Base-by-base conservation (phyloP, 2,113 vertebrate species). In the Oryzias javanicus region DNA sequence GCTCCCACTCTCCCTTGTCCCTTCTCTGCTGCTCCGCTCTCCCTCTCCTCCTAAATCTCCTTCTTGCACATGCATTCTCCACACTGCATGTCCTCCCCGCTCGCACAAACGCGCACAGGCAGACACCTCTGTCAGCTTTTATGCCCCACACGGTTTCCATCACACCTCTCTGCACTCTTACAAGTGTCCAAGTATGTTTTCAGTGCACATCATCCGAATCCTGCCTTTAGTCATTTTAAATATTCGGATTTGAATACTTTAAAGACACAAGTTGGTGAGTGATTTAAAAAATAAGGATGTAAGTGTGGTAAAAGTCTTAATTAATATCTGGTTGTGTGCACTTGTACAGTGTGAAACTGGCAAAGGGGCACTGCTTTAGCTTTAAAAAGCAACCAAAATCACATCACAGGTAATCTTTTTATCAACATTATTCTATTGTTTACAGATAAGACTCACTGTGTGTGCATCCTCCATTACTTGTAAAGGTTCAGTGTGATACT, bases 311-410 rank as follows among this genome's bases (percentile, higher is more conserved):
- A 3, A 41, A 64, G 72, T 22, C 10, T 3, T 3, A 35, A 35
- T 12, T 3, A n/a, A 70, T 25, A 68, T 66, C n/a, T 47, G 60
- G 22, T 42, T 55, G 57, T 47, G 35, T 4, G 49, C 61, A 50
- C 47, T 19, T 72, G 29, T 74, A 53, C 18, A 17, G 53, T 22
- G 56, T 59, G 56, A 48, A 35, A 50, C 51, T 53, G 57, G 51
- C 47, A 68, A 45, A 47, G 27, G 65, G 57, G 12, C 61, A 64
- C 5, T 18, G 56, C 29, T 57, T 60, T 62, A 42, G 54, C 74
- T 82, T 83, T 82, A 74, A 83, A 80, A 74, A 73, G 63, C 70
- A 81, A 81, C 52, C 52, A 61, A 76, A 71, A 76, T 64, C 65
- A 76, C 67, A 75, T 80, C 78, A 78, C 56, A 41, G 16, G 61